A percentile compares a stretch with the other conserved stretches of the same genome.
phyloP scores from a whole-genome alignment of 2,113 vertebrate genomes.

The Sylvietta virens region DNA sequence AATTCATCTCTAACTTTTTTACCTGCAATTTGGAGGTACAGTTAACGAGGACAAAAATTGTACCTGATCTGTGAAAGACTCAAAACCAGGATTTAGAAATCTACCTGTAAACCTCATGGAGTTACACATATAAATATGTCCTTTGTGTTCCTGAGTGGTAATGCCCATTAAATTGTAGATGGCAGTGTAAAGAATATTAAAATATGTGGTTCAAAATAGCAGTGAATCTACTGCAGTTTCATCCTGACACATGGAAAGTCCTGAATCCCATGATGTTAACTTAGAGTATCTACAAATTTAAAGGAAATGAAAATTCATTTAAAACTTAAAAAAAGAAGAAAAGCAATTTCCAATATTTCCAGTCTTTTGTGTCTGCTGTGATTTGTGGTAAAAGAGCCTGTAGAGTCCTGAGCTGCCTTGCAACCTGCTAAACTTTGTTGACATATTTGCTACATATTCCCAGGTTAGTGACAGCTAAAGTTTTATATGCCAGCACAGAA shows the following conservation, averaged over 20 bases:
- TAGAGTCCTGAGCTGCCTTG: neutral
- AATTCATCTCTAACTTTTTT: neutral
- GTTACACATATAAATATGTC: neutral
- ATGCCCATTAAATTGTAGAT: neutral
- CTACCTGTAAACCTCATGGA: neutral
- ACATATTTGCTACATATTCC: neutral
- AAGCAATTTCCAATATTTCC: neutral
- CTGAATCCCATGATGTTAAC: neutral
- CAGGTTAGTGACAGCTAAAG: neutral
- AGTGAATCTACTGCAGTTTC: neutral
- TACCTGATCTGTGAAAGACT: neutral
- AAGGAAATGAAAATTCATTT: neutral
- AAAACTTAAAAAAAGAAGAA: neutral
- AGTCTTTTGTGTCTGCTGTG: neutral
- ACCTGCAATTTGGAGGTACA: neutral
- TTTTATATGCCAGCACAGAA: neutral
- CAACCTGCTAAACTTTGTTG: neutral
- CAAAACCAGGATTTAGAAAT: neutral
- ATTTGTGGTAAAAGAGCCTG: neutral
- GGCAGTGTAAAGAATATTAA: neutral
- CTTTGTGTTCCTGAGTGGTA: neutral
- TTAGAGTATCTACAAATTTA: neutral
- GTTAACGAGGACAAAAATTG: neutral
- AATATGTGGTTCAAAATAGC: neutral
- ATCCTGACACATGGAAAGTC: neutral